phyloP scores from a whole-genome alignment of 37 sponge, comb jelly and placozoan species.

The Oopsacas minuta region DNA sequence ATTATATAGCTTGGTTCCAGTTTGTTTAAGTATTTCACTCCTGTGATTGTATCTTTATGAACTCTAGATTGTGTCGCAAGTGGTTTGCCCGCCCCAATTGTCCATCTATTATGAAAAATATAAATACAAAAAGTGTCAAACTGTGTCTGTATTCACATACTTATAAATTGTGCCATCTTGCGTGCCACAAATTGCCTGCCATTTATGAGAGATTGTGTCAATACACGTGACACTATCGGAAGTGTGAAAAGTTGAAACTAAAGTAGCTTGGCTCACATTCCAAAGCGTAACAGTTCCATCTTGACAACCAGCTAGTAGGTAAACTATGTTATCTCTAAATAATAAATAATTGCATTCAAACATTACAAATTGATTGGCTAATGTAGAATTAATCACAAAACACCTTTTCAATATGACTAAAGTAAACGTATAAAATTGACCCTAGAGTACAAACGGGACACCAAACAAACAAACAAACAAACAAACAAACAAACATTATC shows the following conservation, averaged over 20 bases:
- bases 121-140: neutral
- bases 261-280: neutral
- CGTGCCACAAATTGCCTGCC: constrained; percentile 13
- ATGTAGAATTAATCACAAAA: neutral
- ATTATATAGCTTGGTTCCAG: neutral
- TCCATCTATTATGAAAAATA: neutral
- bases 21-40: neutral
- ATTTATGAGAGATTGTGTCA: constrained; percentile 1
- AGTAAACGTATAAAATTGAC: neutral
- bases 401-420: neutral
- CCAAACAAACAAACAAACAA: neutral
- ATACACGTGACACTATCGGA: neutral
- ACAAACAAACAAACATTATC: neutral
- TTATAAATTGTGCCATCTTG: neutral
- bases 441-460: neutral
- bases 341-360: neutral
- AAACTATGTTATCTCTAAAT: neutral
- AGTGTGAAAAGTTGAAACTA: neutral
- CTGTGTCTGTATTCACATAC: neutral
- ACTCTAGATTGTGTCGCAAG: neutral
- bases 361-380: neutral
- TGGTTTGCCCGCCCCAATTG: neutral
- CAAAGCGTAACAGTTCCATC: constrained; percentile 4
- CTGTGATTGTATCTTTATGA: neutral
- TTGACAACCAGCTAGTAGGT: neutral